These are phyloP conservation scores for Colaptes auratus DNA, from an alignment of 2,113 vertebrate genomes.

Conservation along the genomic window DNA sequence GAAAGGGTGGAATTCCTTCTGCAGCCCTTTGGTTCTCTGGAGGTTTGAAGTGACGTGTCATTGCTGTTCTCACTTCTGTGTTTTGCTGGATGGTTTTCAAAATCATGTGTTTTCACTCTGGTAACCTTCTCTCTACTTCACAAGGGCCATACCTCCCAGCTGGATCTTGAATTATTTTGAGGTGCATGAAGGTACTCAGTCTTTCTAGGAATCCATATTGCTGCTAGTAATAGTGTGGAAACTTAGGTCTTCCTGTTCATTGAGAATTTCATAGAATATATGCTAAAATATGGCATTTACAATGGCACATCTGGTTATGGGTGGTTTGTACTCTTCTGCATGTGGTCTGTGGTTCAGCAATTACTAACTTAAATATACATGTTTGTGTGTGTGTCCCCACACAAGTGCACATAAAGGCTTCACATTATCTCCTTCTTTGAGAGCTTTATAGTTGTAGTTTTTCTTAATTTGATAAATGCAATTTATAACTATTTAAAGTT, in stretches of 20 bases:
- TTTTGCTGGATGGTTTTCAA: neutral
- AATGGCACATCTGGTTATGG: conserved; percentile 49
- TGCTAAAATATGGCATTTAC: conserved; percentile 16
- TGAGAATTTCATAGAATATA: neutral
- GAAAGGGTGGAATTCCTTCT: conserved; percentile 23
- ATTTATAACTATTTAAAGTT: conserved; percentile 28
- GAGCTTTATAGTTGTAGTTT: conserved; percentile 12
- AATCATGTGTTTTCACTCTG: neutral
- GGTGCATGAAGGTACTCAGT: neutral
- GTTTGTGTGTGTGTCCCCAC: neutral
- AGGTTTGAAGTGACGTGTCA: neutral
- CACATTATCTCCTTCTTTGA: conserved; percentile 13
- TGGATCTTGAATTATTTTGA: neutral
- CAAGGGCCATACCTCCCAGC: neutral
- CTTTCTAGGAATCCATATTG: conserved; percentile 31
- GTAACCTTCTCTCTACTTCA: neutral
- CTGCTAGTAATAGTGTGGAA: conserved; percentile 17
- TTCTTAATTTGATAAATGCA: conserved; percentile 46
- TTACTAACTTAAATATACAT: conserved; percentile 23
- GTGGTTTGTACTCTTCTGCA: conserved; percentile 50
- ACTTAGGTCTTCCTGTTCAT: neutral
- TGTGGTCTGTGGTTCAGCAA: conserved; percentile 55
- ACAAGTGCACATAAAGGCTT: neutral
- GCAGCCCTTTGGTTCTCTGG: neutral
- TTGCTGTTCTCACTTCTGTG: neutral